phyloP scores from a whole-genome alignment of 2,888 invertebrate species.

The Callyntrura sp. region DNA sequence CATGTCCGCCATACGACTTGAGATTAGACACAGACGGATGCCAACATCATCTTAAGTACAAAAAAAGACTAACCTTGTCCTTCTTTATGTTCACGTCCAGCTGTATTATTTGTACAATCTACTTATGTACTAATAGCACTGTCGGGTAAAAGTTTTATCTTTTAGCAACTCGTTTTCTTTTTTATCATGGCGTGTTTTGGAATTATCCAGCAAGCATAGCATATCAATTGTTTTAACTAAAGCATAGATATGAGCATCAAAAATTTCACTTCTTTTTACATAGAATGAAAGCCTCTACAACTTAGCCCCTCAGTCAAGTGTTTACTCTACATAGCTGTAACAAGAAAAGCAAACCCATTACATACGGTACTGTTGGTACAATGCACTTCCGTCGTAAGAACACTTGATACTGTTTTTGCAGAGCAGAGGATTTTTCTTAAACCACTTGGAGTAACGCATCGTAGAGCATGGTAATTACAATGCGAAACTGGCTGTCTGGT shows the following conservation, averaged over 20 bases:
- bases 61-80: background rate
- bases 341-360: constrained; percentile 40
- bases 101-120: background rate
- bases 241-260: too few relatives aligned
- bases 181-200: background rate
- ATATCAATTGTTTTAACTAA: background rate
- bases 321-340: background rate
- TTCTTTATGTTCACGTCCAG: background rate
- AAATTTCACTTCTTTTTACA: background rate
- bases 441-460: constrained; percentile 37
- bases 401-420: constrained; percentile 17
- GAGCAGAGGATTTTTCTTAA: background rate
- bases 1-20: constrained; percentile 5
- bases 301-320: background rate
- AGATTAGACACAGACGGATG: too few relatives aligned
- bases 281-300: background rate
- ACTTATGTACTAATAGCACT: background rate
- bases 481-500: constrained; percentile 38
- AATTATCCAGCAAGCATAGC: background rate
- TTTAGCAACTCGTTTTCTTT: background rate
- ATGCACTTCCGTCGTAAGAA: constrained; percentile 39
- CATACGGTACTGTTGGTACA: background rate
- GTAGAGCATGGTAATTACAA: constrained; percentile 61
- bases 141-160: background rate
- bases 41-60: too few relatives aligned